Base-by-base conservation (phyloP, 2,888 invertebrate genomes). In the Melanostoma mellinum region DNA sequence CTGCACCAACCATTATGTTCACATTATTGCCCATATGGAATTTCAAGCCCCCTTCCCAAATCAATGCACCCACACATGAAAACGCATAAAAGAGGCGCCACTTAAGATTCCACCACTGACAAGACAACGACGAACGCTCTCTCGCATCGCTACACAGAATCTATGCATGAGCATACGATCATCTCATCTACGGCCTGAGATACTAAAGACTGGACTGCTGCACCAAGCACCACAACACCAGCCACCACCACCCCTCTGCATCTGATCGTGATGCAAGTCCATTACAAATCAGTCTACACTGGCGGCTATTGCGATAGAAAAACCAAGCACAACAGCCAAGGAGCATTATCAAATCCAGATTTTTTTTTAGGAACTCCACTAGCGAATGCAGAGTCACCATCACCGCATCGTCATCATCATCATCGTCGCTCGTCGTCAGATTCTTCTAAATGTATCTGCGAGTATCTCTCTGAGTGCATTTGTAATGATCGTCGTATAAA, bases 401-500 rank as follows among this genome's bases (percentile, higher is more conserved):
- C 61, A 53, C 53, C 72, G n/a, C n/a, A 42, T 61, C 60, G 56
- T 42, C 60, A 30, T 46, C 44, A 10, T n/a, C 40, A n/a, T 58
- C 42, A 9, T 38, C 42, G 46, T n/a, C 48, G 36, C 36, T 46
- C 20, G 63, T 67, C 65, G 46, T 52, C 76, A 61, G 81, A 72
- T 79, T 77, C 77, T 53, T n/a, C 50, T 58, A 82, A 77, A 81
- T 68, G 80, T 85, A 85, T 85, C 77, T 77, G 61, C 38, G 63
- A 69, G 69, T 85, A 85, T 85, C 78, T 81, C 71, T 48, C 71
- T 75, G 82, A 85, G 85, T 85, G 85, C 85, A 85, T 82, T 85
- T 78, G 85, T 75, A 85, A 85, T 85, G 82, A 78, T 78, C 82
- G 78, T 75, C 82, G 71, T 82, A 85, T 85, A 85, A 85, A 85